Evolutionary conservation across 1,140 invertebrate genomes (phyloP).

Genomic region (Brachionus angularis): DNA sequence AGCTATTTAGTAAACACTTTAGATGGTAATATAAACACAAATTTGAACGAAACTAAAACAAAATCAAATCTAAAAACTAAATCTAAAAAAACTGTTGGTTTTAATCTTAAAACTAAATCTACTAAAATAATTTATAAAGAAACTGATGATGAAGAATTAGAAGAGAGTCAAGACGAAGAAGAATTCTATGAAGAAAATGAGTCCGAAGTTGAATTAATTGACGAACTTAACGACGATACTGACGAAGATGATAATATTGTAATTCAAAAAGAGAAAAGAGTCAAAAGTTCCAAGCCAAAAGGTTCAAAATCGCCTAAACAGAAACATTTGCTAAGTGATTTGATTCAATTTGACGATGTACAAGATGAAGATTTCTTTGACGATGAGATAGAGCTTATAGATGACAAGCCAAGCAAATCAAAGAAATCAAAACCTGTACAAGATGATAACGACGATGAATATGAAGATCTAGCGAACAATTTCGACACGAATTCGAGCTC

Average conservation of each 20-base stretch:
- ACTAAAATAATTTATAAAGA: too few relatives aligned
- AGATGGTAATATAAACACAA: not conserved
- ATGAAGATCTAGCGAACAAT: constrained; percentile 5
- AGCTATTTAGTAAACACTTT: not conserved
- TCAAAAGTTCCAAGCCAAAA: too few relatives aligned
- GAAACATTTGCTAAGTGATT: constrained; percentile 23
- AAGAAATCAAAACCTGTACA: too few relatives aligned
- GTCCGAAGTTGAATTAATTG: constrained; percentile 11
- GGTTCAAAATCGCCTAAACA: too few relatives aligned
- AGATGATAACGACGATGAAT: not conserved
- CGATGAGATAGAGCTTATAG: not conserved
- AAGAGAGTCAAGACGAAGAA: not conserved
- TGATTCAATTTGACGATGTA: constrained; percentile 43
- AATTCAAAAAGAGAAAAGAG: not conserved
- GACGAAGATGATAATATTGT: constrained; percentile 44
- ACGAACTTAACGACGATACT: constrained; percentile 15
- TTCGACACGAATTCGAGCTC: constrained; percentile 11
- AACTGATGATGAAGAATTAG: not conserved
- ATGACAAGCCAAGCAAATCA: not conserved
- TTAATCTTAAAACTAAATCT: too few relatives aligned
- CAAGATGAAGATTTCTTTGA: constrained; percentile 37
- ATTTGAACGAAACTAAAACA: too few relatives aligned
- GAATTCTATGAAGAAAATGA: not conserved
- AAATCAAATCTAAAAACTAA: not conserved
- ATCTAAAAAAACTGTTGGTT: not conserved